These are phyloP conservation scores for Phengaris alcon DNA, from an alignment of 2,888 invertebrate genomes.

Conservation along the genomic window DNA sequence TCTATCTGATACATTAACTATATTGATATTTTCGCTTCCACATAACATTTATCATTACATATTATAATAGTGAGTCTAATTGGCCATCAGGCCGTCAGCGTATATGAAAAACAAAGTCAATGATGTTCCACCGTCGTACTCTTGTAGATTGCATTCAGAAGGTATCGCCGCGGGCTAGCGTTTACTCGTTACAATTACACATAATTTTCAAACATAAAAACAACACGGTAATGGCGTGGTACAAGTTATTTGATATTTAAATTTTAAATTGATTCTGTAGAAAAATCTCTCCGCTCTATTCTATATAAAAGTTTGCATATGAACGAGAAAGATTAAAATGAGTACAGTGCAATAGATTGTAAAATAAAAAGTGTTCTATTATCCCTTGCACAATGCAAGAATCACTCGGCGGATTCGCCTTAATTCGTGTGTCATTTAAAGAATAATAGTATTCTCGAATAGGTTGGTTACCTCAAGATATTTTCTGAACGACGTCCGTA, in stretches of 20 bases:
- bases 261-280: background rate
- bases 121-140: background rate
- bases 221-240: slow-evolving; percentile 9
- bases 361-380: no score
- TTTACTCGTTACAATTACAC: slow-evolving; percentile 36
- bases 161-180: slow-evolving; percentile 33
- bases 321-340: no score
- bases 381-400: no score
- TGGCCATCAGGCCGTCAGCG: slow-evolving; percentile 9
- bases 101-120: slow-evolving; percentile 8
- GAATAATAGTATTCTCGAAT: no score
- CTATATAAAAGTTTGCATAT: no score
- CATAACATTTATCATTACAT: background rate
- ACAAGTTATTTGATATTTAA: background rate
- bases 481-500: no score
- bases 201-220: slow-evolving; percentile 23
- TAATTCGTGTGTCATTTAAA: no score
- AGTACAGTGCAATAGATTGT: no score
- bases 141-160: slow-evolving; percentile 31
- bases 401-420: no score
- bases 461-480: no score
- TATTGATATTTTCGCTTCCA: background rate
- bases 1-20: background rate
- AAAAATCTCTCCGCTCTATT: background rate
- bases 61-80: background rate